These are phyloP conservation scores for Colinus virginianus DNA, from an alignment of 2,113 vertebrate species.

Conservation along the genomic window DNA sequence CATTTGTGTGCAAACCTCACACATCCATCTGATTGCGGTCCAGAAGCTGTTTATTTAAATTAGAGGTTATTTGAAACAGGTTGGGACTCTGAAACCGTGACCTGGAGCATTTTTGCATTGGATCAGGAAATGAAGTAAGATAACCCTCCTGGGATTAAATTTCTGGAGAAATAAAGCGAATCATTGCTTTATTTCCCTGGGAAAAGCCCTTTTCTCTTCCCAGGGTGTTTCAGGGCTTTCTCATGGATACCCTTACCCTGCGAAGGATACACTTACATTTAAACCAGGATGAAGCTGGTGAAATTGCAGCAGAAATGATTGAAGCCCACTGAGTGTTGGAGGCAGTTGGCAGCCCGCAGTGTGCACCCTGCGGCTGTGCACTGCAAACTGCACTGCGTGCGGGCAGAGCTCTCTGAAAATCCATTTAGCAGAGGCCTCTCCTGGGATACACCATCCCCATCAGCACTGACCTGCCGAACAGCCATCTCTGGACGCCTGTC, in stretches of 20 bases:
- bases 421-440: neutral
- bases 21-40: rapidly evolving
- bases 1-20: neutral
- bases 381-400: rapidly evolving
- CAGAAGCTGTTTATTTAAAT: neutral
- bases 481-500: neutral
- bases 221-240: neutral
- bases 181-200: neutral
- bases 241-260: neutral
- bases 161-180: neutral
- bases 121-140: neutral
- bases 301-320: neutral
- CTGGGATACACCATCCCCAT: rapidly evolving
- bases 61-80: neutral
- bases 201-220: neutral
- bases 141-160: neutral
- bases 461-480: neutral
- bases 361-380: neutral
- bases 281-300: neutral
- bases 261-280: neutral
- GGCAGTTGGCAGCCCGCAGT: rapidly evolving
- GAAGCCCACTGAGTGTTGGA: rapidly evolving
- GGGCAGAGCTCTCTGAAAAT: neutral
- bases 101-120: neutral
- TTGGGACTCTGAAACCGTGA: neutral